Evolutionary conservation across 2,797 vertebrate species (phyloP), one percentile per base, ranked within the genome.

Genomic region (Eidolon dupreanum): DNA sequence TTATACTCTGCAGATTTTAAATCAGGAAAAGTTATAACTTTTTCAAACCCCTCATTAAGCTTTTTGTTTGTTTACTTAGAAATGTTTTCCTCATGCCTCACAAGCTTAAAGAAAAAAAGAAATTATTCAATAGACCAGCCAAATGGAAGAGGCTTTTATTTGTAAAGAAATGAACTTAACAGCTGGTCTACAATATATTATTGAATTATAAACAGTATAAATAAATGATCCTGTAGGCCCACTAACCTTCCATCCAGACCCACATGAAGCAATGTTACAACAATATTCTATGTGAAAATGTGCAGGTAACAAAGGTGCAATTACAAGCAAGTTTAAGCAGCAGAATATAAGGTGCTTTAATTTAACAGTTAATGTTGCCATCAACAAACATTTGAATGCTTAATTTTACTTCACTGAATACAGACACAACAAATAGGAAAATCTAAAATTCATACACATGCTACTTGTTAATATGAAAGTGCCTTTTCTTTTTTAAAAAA

Each of bases 341-440:
- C 98, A 99, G 98, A 98, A 92, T 97, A 98, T 98, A 99, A 99
- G 98, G 98, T 99, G 98, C 98, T 98, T 98, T 96, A 97, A 97
- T 98, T 98, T 97, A 97, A 98, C 97, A 96, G 97, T 97, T 98
- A 96, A 96, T 98, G 96, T 97, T 97, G 87, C 97, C 97, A 98
- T 97, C 97, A 96, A 98, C 96, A 98, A 97, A 98, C 95, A 96
- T 97, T 51, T 97, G 96, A 97, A 98, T 98, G 98, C 70, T 98
- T 97, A 97, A 96, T 98, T 97, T 98, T 97, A 98, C 97, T 97
- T 98, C 97, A 98, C 97, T 92, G 92, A 96, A 95, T 98, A 98
- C 92, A 93, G 97, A 98, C 93, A 73, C 98, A 98, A 98, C 97
- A 96, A 98, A 98, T 94, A 98, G 95, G 96, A 98, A 96, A 98